Evolutionary conservation across 2,888 invertebrate species (phyloP), one percentile per base, ranked within the genome.

Genomic region (Stenchaetothrips biformis): DNA sequence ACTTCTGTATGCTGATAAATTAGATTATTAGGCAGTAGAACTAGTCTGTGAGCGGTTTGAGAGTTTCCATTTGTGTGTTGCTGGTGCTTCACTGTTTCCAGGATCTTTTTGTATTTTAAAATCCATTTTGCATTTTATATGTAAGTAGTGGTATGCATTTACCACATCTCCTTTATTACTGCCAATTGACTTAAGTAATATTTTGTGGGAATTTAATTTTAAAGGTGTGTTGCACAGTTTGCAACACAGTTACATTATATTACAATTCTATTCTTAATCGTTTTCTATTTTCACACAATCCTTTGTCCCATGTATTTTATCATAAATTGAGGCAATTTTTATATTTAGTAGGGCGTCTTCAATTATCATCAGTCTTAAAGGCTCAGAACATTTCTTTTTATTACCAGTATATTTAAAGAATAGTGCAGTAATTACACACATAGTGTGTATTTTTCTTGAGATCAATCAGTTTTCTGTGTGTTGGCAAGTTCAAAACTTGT

Each of bases 141-240:
- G 21, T 74, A 74, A 74, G 67, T 21, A 25, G 67, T 74, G 67
- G 67, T 74, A 74, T 9, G 8, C 8, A 21, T 74, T 7, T 74
- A 74, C 67, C 67, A 74, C 67, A 8, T 74, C 25, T 74, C 67
- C 67, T 74, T 74, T 21, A 74, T 21, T 67, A 67, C 67, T 74
- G 67, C 67, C 67, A 74, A 25, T 74, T 25, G 25, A 21, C 25
- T 53, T 11, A 74, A 7, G 25, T 25, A 74, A 11, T 25, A 25
- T 74, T 21, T 25, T 74, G 67, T 74, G 67, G 25, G 25, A 25
- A 25, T 74, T 53, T 21, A 18, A 18, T 59, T 59, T 59, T 13
- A 59, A 6, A 18, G 25, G 67, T 25, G 67, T 74, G 67, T 11
- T 21, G 11, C 25, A 11, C 25, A 74, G 67, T 21, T 74, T 7